Conservation (phyloP, 1,140 invertebrate species). For the Neodiprion fabricii region DNA sequence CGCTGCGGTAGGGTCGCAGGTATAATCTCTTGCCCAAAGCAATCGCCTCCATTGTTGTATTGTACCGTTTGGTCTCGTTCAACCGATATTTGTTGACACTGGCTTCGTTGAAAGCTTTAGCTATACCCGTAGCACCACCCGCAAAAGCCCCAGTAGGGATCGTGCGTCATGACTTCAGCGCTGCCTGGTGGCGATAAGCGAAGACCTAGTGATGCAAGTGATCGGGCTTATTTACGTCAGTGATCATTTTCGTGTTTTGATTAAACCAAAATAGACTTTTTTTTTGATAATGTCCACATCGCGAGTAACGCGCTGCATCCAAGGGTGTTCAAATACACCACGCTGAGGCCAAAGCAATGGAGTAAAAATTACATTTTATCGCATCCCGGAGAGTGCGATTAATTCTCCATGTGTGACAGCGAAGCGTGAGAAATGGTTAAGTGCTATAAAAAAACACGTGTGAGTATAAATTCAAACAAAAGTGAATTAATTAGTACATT, state of each 20-base stretch:
- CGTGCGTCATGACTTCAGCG: neutral
- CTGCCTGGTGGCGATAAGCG: neutral
- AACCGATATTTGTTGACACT: no score
- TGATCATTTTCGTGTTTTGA: neutral
- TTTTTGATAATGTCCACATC: constrained; percentile 16
- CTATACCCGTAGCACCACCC: no score
- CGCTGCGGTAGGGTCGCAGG: no score
- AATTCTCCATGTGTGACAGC: neutral
- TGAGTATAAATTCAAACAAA: neutral
- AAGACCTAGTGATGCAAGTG: neutral
- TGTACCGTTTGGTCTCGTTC: no score
- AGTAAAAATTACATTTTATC: constrained; percentile 10
- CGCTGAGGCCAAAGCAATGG: neutral
- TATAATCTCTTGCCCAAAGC: no score
- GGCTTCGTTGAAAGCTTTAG: no score
- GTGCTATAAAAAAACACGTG: constrained; percentile 17
- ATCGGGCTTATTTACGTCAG: neutral
- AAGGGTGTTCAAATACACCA: constrained; percentile 7
- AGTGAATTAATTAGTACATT: neutral
- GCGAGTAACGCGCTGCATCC: constrained; percentile 8
- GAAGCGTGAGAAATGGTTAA: constrained; percentile 12
- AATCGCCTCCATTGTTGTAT: no score
- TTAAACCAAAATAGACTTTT: neutral
- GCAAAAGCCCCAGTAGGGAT: neutral
- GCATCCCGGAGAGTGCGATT: neutral